Percentiles rank a stretch among this genome's conserved stretches.
phyloP scores from a whole-genome alignment of 2,888 invertebrate species.

The Conistra vaccinii region DNA sequence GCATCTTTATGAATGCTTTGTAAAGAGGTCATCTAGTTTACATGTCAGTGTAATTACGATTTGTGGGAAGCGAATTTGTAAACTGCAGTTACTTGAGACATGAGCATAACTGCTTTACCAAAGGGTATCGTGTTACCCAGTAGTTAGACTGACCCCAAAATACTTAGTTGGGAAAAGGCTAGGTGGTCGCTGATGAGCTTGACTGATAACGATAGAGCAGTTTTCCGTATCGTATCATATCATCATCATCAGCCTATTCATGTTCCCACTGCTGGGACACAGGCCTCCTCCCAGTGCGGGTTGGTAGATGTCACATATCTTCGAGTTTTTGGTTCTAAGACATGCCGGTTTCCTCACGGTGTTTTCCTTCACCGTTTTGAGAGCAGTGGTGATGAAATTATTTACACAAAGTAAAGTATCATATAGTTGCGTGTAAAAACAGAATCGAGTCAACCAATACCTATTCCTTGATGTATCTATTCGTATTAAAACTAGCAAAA shows the following conservation, averaged over 20 bases:
- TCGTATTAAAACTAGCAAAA: no score
- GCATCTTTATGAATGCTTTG: slow-evolving; percentile 61
- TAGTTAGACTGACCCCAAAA: not conserved
- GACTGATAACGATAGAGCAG: not conserved
- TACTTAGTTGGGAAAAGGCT: not conserved
- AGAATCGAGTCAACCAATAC: not conserved
- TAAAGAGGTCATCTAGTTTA: slow-evolving; percentile 43
- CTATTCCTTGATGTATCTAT: not conserved
- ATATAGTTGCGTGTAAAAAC: not conserved
- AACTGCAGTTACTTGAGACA: slow-evolving; percentile 15
- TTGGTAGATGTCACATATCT: no score
- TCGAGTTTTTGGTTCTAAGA: no score
- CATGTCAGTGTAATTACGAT: slow-evolving; percentile 33
- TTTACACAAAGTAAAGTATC: no score
- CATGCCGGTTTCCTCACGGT: no score
- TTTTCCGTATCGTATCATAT: not conserved
- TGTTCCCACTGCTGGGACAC: no score
- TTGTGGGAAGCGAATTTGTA: not conserved
- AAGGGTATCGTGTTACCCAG: not conserved
- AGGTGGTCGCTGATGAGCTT: no score
- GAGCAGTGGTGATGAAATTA: no score
- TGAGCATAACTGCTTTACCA: not conserved
- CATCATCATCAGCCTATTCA: no score
- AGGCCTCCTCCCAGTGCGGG: no score
- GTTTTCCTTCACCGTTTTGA: no score